A percentile compares a stretch with the other conserved stretches of the same genome.
phyloP scores from a whole-genome alignment of 1,140 invertebrate genomes.

The Heliconius nattereri region DNA sequence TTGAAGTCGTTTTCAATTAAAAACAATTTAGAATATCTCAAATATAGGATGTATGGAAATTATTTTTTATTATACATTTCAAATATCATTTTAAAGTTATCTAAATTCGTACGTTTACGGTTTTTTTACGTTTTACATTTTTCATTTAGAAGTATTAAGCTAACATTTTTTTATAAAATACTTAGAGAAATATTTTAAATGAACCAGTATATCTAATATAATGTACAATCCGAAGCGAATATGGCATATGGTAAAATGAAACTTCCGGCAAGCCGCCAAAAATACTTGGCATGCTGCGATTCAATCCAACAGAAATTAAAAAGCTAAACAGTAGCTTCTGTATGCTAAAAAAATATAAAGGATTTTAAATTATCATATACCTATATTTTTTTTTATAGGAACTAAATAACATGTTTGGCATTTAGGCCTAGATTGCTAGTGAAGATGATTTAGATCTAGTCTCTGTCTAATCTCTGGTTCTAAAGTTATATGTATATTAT shows the following conservation, averaged over 20 bases:
- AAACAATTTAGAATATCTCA: not conserved
- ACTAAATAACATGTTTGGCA: too few species aligned
- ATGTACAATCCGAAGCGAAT: not conserved
- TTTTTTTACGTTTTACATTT: too few species aligned
- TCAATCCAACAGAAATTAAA: not conserved
- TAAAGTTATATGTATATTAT: too few species aligned
- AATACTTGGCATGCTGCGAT: slow-evolving; percentile 4
- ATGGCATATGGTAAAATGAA: not conserved
- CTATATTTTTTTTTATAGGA: too few species aligned
- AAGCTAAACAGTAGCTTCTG: not conserved
- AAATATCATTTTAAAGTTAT: not conserved
- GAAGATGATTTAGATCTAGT: too few species aligned
- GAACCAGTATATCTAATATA: not conserved
- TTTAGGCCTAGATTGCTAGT: too few species aligned
- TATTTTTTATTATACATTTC: not conserved
- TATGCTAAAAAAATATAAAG: not conserved
- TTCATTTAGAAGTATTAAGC: not conserved
- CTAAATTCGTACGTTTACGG: too few species aligned
- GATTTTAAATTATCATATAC: too few species aligned
- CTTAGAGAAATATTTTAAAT: not conserved
- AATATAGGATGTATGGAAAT: not conserved
- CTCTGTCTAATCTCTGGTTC: too few species aligned
- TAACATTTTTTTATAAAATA: not conserved
- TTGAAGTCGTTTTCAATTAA: not conserved
- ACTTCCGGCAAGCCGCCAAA: slow-evolving; percentile 7